Base-by-base conservation (phyloP, 1,140 invertebrate species). In the Catajapyx aquilonaris region DNA sequence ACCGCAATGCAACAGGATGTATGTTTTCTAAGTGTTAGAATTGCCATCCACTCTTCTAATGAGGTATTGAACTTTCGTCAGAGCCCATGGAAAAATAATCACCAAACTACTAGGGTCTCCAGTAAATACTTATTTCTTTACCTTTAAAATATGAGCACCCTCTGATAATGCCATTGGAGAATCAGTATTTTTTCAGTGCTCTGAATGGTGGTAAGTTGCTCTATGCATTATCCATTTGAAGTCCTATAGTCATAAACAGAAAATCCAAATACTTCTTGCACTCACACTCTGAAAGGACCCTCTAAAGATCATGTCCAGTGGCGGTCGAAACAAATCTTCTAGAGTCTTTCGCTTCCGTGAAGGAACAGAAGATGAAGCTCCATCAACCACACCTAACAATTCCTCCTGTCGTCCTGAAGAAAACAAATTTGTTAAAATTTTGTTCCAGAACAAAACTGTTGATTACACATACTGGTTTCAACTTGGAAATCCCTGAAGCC, bases 241-340 rank as follows among this genome's bases (percentile, higher is more conserved):
- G n/a, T 2, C 25, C 15, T 16, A n/a, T 22, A 20, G 40, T 30
- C 21, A 37, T 35, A 23, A 34, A 17, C 25, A 25, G 7, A 2
- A 38, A 23, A 28, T 40, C 20, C n/a, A n/a, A n/a, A n/a, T n/a
- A n/a, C n/a, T n/a, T n/a, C n/a, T n/a, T n/a, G n/a, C n/a, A 40
- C 49, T 45, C 48, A 64, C 65, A 38, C 48, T 48, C 10, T 66
- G 57, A 46, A 80, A 71, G 19, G 69, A 62, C 16, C 77, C 77
- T 40, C 68, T 59, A 49, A 65, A 73, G 18, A 75, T 63, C 19
- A 83, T 60, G 48, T 81, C 74, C 38, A 73, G 63, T 2, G 78
- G 78, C 22, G 79, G 78, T 42, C 76, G 61, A 49, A 77, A 83
- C 5, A 83, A 54, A 50, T 78, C 74, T 54, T 78, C 74, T 21